Conservation (phyloP, 1,140 invertebrate species). For the Trachelipus rathkii region DNA sequence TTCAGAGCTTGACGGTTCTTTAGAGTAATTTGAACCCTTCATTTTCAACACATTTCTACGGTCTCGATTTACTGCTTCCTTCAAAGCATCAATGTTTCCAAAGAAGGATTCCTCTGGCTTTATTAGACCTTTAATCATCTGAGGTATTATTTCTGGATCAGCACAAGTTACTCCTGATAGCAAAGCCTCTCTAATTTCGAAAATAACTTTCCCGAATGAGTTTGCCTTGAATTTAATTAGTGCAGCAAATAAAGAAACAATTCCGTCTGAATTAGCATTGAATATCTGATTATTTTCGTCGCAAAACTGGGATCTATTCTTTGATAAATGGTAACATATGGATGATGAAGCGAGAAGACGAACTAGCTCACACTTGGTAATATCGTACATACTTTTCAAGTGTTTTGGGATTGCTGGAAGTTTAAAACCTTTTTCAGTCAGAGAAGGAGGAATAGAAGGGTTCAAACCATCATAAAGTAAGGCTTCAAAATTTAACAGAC, state of each 20-base stretch:
- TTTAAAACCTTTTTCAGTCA: background rate
- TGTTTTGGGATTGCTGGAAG: background rate
- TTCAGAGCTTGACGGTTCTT: background rate
- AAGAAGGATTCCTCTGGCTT: background rate
- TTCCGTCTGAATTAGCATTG: background rate
- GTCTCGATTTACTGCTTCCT: background rate
- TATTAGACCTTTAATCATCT: background rate
- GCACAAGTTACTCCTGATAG: background rate
- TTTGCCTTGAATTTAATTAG: background rate
- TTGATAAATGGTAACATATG: conserved; percentile 1
- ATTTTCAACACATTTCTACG: background rate
- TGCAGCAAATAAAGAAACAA: background rate
- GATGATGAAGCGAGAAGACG: background rate
- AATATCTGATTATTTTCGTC: background rate
- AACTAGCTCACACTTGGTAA: background rate
- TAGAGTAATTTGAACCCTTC: background rate
- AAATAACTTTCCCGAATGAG: background rate
- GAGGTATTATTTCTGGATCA: background rate
- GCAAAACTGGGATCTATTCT: background rate
- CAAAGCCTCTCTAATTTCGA: background rate
- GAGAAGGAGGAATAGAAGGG: background rate
- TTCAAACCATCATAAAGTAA: background rate
- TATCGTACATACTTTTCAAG: background rate
- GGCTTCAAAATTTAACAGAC: background rate
- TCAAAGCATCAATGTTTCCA: background rate